Evolutionary conservation across 1,140 invertebrate genomes (phyloP).

Genomic region (Agraylea sexmaculata): DNA sequence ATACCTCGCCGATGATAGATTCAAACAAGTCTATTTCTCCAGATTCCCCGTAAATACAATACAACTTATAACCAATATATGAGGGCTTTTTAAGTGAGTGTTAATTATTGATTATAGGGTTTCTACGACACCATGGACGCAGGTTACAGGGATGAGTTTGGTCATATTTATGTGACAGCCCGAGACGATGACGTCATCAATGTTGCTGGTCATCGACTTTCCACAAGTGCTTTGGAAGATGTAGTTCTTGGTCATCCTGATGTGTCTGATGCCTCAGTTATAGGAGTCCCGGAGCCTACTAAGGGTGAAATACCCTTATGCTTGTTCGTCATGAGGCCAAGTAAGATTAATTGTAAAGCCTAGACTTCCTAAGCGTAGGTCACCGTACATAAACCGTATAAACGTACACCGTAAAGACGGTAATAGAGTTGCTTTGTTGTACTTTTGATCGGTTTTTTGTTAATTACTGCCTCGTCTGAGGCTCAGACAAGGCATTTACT

Average conservation of each 20-base stretch:
- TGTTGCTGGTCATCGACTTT: constrained; percentile 82
- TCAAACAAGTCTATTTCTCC: constrained; percentile 68
- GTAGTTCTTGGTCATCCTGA: constrained; percentile 72
- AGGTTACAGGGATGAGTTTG: constrained; percentile 71
- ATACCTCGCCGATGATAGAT: constrained; percentile 71
- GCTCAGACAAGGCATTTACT: no score
- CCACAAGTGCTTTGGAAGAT: constrained; percentile 80
- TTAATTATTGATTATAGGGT: constrained; percentile 63
- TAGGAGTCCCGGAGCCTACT: constrained; percentile 76
- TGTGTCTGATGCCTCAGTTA: constrained; percentile 72
- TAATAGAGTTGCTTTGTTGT: no score
- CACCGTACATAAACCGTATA: constrained; percentile 1
- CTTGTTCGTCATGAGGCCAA: constrained; percentile 58
- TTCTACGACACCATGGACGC: constrained; percentile 95
- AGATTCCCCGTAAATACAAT: constrained; percentile 54
- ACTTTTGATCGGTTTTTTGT: no score
- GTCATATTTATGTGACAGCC: constrained; percentile 79
- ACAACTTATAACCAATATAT: background rate
- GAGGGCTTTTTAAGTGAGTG: background rate
- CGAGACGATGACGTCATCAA: constrained; percentile 94
- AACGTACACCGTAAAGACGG: no score
- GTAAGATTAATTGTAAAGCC: constrained; percentile 9
- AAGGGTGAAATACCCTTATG: constrained; percentile 87
- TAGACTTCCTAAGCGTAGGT: background rate
- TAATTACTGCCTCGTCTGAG: no score